phyloP scores from a whole-genome alignment of 2,888 invertebrate genomes.

The Nycteola revayana region DNA sequence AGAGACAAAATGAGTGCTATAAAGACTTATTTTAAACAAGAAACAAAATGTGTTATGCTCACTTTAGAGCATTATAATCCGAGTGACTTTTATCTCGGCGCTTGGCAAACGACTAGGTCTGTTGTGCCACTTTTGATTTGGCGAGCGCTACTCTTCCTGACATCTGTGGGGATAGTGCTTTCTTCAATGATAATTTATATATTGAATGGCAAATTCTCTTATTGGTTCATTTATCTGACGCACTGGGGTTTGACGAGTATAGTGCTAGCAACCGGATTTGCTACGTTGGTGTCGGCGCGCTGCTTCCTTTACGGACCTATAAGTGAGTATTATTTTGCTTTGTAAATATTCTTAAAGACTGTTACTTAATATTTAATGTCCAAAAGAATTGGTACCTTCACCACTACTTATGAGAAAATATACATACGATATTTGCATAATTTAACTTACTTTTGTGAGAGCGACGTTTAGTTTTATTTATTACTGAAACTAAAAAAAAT shows the following conservation, averaged over 20 bases:
- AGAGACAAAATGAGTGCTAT: conserved; percentile 54
- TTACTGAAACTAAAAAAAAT: too few species aligned
- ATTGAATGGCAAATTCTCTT: conserved; percentile 39
- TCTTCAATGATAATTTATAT: conserved; percentile 56
- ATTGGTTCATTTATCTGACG: conserved; percentile 80
- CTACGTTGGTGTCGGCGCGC: conserved; percentile 57
- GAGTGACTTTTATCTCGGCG: conserved; percentile 64
- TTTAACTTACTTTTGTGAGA: too few species aligned
- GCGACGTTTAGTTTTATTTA: too few species aligned
- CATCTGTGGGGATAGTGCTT: conserved; percentile 55
- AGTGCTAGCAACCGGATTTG: conserved; percentile 56
- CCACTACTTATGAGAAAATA: too few species aligned
- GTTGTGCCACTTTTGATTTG: conserved; percentile 61
- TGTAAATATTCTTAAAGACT: too few species aligned
- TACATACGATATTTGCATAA: too few species aligned
- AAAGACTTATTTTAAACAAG: conserved; percentile 60
- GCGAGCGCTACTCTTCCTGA: conserved; percentile 57
- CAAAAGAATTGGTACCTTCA: too few species aligned
- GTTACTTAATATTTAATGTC: too few species aligned
- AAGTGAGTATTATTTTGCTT: conserved; percentile 56
- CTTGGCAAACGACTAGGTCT: conserved; percentile 68
- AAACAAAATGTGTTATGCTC: conserved; percentile 52
- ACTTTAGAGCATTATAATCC: conserved; percentile 59
- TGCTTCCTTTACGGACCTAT: conserved; percentile 64
- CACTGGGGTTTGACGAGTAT: conserved; percentile 75